A percentile compares a stretch with the other conserved stretches of the same genome.
Evolutionary conservation across 2,797 vertebrate genomes (phyloP).

Genomic region (Anabacerthia variegaticeps): DNA sequence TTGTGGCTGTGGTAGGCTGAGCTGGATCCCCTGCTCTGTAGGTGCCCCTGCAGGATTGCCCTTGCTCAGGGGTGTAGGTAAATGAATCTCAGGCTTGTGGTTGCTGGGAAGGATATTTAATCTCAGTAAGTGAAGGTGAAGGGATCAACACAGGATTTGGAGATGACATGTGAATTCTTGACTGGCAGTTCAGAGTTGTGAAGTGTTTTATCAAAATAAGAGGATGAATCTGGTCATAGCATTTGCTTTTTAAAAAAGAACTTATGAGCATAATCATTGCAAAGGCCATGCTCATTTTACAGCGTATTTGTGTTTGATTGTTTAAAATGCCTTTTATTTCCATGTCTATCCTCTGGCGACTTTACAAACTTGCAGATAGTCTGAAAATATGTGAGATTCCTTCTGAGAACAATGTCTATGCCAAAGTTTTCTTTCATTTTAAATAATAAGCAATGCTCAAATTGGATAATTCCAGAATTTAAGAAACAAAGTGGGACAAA

Average conservation of each 20-base stretch:
- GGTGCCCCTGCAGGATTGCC: accelerated
- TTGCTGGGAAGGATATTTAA: not conserved
- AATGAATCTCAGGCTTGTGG: not conserved
- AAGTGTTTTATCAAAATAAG: not conserved
- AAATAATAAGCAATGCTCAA: not conserved
- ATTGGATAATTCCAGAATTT: not conserved
- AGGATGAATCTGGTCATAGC: not conserved
- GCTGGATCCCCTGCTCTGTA: not conserved
- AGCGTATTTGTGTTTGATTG: not conserved
- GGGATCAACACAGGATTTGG: not conserved
- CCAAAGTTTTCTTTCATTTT: not conserved
- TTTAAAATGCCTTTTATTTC: not conserved
- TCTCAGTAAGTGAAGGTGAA: not conserved
- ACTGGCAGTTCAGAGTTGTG: not conserved
- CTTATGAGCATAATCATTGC: not conserved
- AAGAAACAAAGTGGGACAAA: not conserved
- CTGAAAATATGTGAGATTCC: not conserved
- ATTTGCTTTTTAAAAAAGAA: not conserved
- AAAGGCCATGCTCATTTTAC: not conserved
- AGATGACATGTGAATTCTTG: not conserved
- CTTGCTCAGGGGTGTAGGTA: not conserved
- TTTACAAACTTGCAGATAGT: not conserved
- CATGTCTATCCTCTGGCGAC: not conserved
- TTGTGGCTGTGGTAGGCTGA: not conserved
- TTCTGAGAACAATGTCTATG: not conserved